Evolutionary conservation across 2,113 vertebrate species (phyloP).

Genomic region (Lasiurus cinereus): DNA sequence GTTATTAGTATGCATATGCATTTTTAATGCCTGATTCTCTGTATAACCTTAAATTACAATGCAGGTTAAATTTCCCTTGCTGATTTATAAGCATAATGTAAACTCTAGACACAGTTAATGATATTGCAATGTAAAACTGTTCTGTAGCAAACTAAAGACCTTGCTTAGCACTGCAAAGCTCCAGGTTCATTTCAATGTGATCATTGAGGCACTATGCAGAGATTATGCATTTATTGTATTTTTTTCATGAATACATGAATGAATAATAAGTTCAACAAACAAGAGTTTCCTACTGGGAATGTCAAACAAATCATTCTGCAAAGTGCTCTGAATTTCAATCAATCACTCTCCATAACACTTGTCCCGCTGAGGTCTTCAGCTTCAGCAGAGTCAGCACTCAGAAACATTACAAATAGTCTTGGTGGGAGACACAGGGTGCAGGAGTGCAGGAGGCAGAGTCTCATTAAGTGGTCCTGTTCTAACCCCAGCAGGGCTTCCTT

Average conservation of each 20-base stretch:
- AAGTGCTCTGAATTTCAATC: constrained; percentile 88
- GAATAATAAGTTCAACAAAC: constrained; percentile 89
- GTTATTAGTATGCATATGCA: constrained; percentile 85
- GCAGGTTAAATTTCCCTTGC: constrained; percentile 87
- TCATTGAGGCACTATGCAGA: constrained; percentile 86
- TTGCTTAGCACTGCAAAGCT: constrained; percentile 86
- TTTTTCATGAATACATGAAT: constrained; percentile 91
- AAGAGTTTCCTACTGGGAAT: constrained; percentile 87
- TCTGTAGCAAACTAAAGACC: constrained; percentile 87
- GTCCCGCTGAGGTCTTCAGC: constrained; percentile 70
- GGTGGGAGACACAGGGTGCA: constrained; percentile 19
- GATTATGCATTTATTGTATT: constrained; percentile 89
- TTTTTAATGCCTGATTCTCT: constrained; percentile 87
- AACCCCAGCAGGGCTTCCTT: background rate
- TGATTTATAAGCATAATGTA: constrained; percentile 89
- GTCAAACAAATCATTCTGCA: constrained; percentile 88
- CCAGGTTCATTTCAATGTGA: constrained; percentile 88
- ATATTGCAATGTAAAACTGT: constrained; percentile 86
- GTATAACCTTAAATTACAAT: constrained; percentile 86
- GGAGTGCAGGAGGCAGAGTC: background rate
- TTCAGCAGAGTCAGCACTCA: constrained; percentile 81
- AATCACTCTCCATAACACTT: constrained; percentile 81
- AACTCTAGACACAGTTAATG: constrained; percentile 87
- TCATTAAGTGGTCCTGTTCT: background rate
- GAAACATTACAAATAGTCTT: constrained; percentile 57